Evolutionary conservation across 2,797 vertebrate species (phyloP), one percentile per base, ranked within the genome.

Genomic region (Ceyx erithaca): DNA sequence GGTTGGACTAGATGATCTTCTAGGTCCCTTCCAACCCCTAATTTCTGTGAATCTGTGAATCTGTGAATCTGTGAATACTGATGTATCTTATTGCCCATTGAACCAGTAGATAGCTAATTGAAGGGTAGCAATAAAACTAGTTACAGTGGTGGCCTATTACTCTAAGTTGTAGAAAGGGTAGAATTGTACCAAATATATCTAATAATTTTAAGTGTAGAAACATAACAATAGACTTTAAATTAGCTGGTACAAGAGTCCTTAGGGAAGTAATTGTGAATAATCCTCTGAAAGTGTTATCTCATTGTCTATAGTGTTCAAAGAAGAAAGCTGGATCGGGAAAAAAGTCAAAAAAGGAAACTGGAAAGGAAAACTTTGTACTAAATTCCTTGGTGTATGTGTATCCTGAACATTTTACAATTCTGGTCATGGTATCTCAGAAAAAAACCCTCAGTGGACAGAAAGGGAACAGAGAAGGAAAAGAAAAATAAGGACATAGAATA

Each of bases 181-280:
- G 23, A 41, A 49, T 17, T 61, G 23, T 40, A 67, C n/a, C 10
- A 9, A 70, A 43, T 33, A 37, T 18, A 84, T 35, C 12, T 52
- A 57, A 73, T 61, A 70, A 85, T 73, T 76, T 77, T 57, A 88
- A 92, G n/a, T 58, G 26, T 49, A 85, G 63, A 88, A 92, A 64
- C 12, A 55, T 81, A 73, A 78, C 14, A 19, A 37, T 37, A 70
- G n/a, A n/a, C 22, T 91, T 48, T 73, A 82, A 91, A 68, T 63
- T 77, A 85, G 7, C 28, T 57, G 28, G 6, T 70, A 52, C 1
- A 4, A 66, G 26, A 52, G 14, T 88, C 70, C 51, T 78, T 58
- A 45, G 64, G 54, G 80, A 90, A 80, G 58, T 35, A 1, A 31
- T 13, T 45, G 40, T 67, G 71, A 88, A 37, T 73, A 91, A 84